Conservation (phyloP, 2,888 invertebrate species). For the Germaria angustata region DNA sequence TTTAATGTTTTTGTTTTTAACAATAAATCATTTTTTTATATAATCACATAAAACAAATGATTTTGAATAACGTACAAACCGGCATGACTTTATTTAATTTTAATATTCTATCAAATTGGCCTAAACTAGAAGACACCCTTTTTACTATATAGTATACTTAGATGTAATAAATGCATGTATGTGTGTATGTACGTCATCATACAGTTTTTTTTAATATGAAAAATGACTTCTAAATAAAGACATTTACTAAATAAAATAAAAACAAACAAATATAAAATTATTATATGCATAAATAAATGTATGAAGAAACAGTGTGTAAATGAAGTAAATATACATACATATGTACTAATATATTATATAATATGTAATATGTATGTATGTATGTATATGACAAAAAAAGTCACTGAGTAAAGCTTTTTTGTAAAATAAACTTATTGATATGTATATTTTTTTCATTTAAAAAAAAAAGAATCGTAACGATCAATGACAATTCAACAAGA, state of each 20-base stretch:
- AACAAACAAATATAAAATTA: background rate
- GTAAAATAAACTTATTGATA: background rate
- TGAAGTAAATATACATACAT: background rate
- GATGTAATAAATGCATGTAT: slow-evolving; percentile 29
- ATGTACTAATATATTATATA: background rate
- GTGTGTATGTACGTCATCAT: background rate
- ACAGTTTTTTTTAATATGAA: background rate
- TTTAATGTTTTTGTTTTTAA: background rate
- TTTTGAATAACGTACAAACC: slow-evolving; percentile 1
- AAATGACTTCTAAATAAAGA: slow-evolving; percentile 17
- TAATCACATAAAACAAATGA: slow-evolving; percentile 1
- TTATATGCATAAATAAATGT: background rate
- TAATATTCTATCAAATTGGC: slow-evolving; percentile 34
- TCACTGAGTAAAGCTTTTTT: background rate
- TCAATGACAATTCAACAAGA: background rate
- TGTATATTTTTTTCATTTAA: background rate
- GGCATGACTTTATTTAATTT: slow-evolving; percentile 18
- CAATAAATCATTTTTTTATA: background rate
- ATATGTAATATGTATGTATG: too few species aligned
- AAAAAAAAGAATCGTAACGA: background rate
- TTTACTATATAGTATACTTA: slow-evolving; percentile 26
- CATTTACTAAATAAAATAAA: slow-evolving; percentile 23
- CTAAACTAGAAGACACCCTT: slow-evolving; percentile 25
- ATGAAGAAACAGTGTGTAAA: background rate
- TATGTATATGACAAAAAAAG: background rate